Conservation (phyloP, 2,888 invertebrate genomes). For the Diloba caeruleocephala region DNA sequence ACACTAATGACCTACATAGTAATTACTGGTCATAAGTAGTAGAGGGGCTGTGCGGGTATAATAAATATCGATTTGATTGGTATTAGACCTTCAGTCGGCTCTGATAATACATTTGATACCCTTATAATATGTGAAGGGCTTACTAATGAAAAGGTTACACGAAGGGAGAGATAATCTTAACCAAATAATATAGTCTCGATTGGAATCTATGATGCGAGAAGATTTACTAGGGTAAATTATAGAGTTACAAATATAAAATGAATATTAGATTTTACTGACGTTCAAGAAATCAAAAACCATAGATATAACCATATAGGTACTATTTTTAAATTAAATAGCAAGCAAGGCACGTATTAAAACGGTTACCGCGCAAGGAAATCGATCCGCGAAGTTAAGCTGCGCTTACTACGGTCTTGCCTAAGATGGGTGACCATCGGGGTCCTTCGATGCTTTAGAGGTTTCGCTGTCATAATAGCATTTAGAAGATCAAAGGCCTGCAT, state of each 20-base stretch:
- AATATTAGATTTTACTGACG: not conserved
- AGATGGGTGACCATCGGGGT: too few relatives aligned
- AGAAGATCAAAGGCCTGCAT: too few relatives aligned
- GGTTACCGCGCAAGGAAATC: too few relatives aligned
- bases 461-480: too few relatives aligned
- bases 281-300: not conserved
- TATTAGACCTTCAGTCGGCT: constrained; percentile 29
- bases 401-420: too few relatives aligned
- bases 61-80: constrained; percentile 49
- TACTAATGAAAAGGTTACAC: constrained; percentile 49
- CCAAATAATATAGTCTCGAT: constrained; percentile 32
- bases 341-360: too few relatives aligned
- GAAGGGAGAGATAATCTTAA: constrained; percentile 40
- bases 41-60: constrained; percentile 41
- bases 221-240: constrained; percentile 10
- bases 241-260: not conserved
- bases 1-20: constrained; percentile 19
- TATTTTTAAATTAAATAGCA: too few relatives aligned
- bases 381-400: too few relatives aligned
- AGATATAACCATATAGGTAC: too few relatives aligned
- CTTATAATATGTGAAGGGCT: constrained; percentile 50
- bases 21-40: constrained; percentile 40
- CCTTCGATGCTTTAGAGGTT: too few relatives aligned
- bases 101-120: constrained; percentile 49
- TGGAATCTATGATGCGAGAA: constrained; percentile 34